Conservation (phyloP, 2,113 vertebrate genomes). For the Pluvianellus socialis region DNA sequence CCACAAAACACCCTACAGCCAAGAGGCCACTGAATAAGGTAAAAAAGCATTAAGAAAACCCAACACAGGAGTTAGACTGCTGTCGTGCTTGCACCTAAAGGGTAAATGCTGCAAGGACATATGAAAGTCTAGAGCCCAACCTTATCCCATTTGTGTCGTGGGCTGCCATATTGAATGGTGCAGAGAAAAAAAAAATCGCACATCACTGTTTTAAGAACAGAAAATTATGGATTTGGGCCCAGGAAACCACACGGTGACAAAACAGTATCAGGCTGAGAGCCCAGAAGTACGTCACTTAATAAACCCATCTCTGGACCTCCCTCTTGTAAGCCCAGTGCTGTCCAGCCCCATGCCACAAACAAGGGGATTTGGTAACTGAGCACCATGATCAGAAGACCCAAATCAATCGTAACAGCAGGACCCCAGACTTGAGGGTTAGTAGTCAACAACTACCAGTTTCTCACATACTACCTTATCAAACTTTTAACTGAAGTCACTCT, state of each 20-base stretch:
- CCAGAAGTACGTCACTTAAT: not conserved
- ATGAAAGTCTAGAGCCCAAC: not conserved
- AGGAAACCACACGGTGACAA: not conserved
- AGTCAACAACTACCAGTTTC: not conserved
- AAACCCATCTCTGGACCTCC: not conserved
- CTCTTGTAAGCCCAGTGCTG: not conserved
- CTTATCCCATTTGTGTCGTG: not conserved
- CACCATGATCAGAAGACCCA: not conserved
- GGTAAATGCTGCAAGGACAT: not conserved
- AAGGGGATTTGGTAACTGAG: not conserved
- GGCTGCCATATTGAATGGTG: not conserved
- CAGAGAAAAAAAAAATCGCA: not conserved
- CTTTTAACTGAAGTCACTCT: not conserved
- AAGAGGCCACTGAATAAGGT: not conserved
- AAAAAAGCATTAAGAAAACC: not conserved
- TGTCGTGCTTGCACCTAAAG: not conserved
- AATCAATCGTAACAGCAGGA: not conserved
- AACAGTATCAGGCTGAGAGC: not conserved
- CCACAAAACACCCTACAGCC: not conserved
- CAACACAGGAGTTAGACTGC: not conserved
- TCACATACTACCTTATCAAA: not conserved
- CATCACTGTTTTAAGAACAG: not conserved
- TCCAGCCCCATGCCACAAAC: not conserved
- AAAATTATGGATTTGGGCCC: not conserved
- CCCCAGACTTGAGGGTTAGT: not conserved